Conservation (phyloP, 2,888 invertebrate species). For the Cephonodes hylas region DNA sequence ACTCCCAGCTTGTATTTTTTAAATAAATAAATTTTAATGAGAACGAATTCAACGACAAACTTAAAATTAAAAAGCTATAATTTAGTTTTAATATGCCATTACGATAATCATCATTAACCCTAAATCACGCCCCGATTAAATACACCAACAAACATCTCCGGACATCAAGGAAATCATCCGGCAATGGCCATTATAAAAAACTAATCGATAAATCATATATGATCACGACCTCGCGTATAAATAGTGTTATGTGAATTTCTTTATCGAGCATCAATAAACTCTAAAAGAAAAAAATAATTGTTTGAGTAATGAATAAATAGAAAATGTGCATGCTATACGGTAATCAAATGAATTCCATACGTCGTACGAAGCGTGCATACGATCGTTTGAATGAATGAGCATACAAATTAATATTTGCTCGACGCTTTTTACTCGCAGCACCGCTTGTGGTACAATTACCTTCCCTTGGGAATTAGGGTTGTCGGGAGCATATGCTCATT, state of each 20-base stretch:
- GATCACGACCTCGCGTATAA: background rate
- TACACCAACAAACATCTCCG: background rate
- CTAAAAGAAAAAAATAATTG: background rate
- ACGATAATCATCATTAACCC: too few relatives aligned
- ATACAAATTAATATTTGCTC: background rate
- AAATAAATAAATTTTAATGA: too few relatives aligned
- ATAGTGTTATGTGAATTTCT: background rate
- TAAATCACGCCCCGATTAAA: background rate
- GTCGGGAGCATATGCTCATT: background rate
- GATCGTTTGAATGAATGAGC: background rate
- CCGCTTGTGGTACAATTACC: background rate
- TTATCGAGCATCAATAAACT: background rate
- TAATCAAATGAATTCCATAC: background rate
- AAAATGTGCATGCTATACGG: slow-evolving; percentile 3
- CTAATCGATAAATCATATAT: background rate
- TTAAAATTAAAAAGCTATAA: too few relatives aligned
- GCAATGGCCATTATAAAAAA: background rate
- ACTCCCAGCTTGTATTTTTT: too few relatives aligned
- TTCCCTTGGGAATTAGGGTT: background rate
- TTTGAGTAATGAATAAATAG: background rate
- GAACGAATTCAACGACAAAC: too few relatives aligned
- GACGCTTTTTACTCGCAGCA: background rate
- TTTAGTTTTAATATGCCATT: too few relatives aligned
- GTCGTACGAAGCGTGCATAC: background rate
- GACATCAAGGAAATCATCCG: background rate